These are phyloP conservation scores for Melolontha melolontha DNA, from an alignment of 2,888 invertebrate species.

Conservation along the genomic window DNA sequence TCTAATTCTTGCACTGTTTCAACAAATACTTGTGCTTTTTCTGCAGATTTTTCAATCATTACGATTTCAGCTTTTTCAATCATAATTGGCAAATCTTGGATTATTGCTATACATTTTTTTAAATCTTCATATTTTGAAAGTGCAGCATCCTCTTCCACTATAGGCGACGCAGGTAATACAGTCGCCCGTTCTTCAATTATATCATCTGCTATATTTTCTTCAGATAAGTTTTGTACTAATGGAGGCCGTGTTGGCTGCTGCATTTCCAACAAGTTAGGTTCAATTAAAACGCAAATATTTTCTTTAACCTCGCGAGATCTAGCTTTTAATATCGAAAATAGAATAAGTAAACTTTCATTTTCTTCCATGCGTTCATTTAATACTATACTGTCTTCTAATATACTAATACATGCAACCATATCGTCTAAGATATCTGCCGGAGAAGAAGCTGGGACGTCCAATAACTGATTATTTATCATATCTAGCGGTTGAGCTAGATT, in stretches of 20 bases:
- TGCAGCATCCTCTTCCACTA: constrained; percentile 46
- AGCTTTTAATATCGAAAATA: constrained; percentile 56
- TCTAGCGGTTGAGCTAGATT: constrained; percentile 68
- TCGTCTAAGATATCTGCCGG: constrained; percentile 58
- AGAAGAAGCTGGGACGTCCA: constrained; percentile 54
- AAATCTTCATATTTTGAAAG: constrained; percentile 55
- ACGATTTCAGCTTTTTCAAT: constrained; percentile 46
- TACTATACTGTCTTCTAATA: constrained; percentile 60
- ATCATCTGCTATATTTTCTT: constrained; percentile 43
- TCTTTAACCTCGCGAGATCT: constrained; percentile 58
- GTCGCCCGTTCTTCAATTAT: constrained; percentile 38
- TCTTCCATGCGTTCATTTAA: constrained; percentile 55
- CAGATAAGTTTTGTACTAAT: constrained; percentile 45
- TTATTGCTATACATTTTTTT: constrained; percentile 56
- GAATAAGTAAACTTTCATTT: constrained; percentile 54
- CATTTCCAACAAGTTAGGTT: constrained; percentile 47
- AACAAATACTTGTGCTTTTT: constrained; percentile 49
- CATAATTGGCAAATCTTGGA: constrained; percentile 58
- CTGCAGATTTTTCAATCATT: constrained; percentile 32
- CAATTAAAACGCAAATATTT: constrained; percentile 58
- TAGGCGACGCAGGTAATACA: constrained; percentile 28
- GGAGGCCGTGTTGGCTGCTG: constrained; percentile 5
- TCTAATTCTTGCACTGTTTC: constrained; percentile 58
- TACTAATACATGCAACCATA: constrained; percentile 58
- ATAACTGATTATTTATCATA: constrained; percentile 59